Evolutionary conservation across 2,113 vertebrate genomes (phyloP).

Genomic region (Syrrhaptes paradoxus): DNA sequence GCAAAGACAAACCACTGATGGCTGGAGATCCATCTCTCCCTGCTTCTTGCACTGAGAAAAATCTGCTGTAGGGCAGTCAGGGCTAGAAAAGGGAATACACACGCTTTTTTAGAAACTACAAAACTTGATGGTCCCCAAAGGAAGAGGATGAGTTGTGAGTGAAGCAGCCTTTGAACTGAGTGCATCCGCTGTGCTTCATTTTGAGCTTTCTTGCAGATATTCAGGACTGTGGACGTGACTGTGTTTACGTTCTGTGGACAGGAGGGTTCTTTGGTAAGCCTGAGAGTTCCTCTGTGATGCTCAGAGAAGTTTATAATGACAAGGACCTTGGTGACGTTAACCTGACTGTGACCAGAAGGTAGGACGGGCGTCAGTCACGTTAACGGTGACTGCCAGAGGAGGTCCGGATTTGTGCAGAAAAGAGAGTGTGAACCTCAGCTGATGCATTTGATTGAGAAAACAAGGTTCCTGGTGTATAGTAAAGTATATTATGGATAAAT

Average conservation of each 20-base stretch:
- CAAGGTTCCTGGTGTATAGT: background rate
- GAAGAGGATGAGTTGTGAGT: background rate
- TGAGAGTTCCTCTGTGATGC: background rate
- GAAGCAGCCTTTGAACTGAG: background rate
- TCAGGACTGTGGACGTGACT: background rate
- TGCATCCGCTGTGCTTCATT: rapidly evolving
- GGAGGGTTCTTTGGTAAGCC: background rate
- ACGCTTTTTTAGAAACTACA: background rate
- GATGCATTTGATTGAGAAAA: background rate
- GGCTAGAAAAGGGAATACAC: background rate
- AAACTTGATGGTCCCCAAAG: background rate
- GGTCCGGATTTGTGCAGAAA: background rate
- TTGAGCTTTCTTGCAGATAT: background rate
- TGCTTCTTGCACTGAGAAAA: background rate
- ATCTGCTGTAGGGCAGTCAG: background rate
- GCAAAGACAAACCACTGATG: background rate
- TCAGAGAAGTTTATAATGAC: background rate
- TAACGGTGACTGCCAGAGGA: background rate
- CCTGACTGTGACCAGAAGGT: background rate
- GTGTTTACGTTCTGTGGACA: background rate
- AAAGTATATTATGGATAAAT: background rate
- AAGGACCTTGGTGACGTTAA: rapidly evolving
- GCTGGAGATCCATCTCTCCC: background rate
- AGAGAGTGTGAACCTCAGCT: background rate
- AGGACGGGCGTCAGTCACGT: background rate